Evolutionary conservation across 2,113 vertebrate genomes (phyloP).

Genomic region (Anthoscopus minutus): DNA sequence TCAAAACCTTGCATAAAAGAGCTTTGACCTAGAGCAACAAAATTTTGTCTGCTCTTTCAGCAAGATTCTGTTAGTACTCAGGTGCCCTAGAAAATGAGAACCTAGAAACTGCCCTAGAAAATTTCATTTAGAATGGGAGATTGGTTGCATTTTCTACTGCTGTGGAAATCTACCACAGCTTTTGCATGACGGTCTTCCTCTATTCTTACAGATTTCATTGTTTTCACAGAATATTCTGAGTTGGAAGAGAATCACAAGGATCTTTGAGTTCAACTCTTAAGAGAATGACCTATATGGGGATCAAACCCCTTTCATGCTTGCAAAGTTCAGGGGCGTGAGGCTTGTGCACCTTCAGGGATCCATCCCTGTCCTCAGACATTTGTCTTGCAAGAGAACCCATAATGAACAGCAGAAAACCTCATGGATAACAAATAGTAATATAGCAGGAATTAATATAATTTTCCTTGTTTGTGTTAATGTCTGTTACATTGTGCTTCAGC

Average conservation of each 20-base stretch:
- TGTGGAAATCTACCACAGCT: neutral
- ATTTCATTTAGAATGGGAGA: neutral
- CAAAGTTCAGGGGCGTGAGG: neutral
- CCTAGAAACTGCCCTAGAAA: neutral
- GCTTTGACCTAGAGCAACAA: neutral
- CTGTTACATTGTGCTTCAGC: neutral
- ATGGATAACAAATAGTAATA: neutral
- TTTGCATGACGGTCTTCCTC: neutral
- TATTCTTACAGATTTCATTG: neutral
- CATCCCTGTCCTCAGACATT: neutral
- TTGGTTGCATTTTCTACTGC: neutral
- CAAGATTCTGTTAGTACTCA: neutral
- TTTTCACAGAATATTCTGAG: neutral
- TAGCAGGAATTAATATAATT: neutral
- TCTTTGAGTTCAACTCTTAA: neutral
- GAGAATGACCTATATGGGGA: neutral
- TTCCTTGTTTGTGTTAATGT: neutral
- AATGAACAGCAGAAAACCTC: neutral
- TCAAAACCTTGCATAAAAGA: neutral
- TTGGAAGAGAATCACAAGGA: neutral
- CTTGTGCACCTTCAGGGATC: neutral
- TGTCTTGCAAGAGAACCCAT: neutral
- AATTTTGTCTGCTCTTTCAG: neutral
- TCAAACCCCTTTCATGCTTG: neutral
- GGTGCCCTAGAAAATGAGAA: neutral